phyloP scores from a whole-genome alignment of 2,888 invertebrate genomes.

The Epiblema foenella region DNA sequence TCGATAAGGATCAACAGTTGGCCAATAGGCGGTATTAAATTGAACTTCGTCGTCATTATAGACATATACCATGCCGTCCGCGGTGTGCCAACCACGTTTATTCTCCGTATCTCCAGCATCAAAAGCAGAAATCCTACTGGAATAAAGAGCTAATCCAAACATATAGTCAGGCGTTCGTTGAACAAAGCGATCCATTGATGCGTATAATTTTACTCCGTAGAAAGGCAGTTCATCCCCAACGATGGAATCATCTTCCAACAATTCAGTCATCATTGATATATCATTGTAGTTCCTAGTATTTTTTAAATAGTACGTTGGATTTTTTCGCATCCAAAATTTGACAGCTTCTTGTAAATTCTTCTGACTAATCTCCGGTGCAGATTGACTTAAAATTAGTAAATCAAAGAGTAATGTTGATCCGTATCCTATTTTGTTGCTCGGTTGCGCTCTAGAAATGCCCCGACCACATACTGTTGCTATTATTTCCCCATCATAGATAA shows the following conservation, averaged over 20 bases:
- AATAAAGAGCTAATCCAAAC: constrained; percentile 17
- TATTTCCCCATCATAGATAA: constrained; percentile 17
- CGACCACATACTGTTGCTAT: constrained; percentile 14
- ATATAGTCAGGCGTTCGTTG: constrained; percentile 22
- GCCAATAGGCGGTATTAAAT: constrained; percentile 16
- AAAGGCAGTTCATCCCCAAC: constrained; percentile 14
- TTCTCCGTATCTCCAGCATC: constrained; percentile 16
- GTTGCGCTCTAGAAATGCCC: constrained; percentile 8
- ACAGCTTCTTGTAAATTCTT: neutral
- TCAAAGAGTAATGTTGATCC: constrained; percentile 8
- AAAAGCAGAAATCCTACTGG: constrained; percentile 9
- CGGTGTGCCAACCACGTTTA: constrained; percentile 22
- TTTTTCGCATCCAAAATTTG: constrained; percentile 24
- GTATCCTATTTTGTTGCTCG: constrained; percentile 3
- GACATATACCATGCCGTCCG: constrained; percentile 21
- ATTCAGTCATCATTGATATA: neutral
- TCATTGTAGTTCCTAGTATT: constrained; percentile 12
- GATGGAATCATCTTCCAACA: constrained; percentile 14
- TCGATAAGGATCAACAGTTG: constrained; percentile 18
- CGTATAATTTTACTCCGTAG: constrained; percentile 5
- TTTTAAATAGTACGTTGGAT: constrained; percentile 6
- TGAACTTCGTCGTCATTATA: constrained; percentile 27
- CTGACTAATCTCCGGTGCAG: neutral
- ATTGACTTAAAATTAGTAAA: constrained; percentile 5
- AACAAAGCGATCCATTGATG: constrained; percentile 21